Base-by-base conservation (phyloP, 1,140 invertebrate genomes). In the Saccostrea echinata region DNA sequence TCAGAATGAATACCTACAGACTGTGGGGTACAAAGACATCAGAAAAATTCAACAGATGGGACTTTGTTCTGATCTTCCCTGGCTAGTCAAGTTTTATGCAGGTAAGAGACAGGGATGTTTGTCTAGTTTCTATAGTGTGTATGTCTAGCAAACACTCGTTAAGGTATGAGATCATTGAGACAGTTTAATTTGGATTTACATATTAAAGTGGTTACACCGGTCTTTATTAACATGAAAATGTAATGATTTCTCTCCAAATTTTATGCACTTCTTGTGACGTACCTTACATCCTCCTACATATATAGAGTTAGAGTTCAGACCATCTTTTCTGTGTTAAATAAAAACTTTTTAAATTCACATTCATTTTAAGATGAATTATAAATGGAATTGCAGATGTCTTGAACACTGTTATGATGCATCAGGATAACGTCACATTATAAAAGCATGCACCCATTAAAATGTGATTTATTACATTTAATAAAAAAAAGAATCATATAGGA, bases 41-140 rank as follows among this genome's bases (percentile, higher is more conserved):
- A 88, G 87, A 30, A 91, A 93, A 35, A 94, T 95, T 13, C 95
- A 95, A 87, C 92, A 94, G 88, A 92, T 94, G 86, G 94, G 95
- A 11, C 83, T 90, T 12, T 90, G 90, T 33, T 89, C 92, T 61
- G 92, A 94, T 71, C 87, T 95, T 8, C 82, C 87, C 27, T 95
- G 92, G 88, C 91, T 95, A n/a, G 91, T 95, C 83, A 92, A 93
- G 86, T 95, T 95, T 71, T 95, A 95, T 91, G 91, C 94, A 90
- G 95, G 95, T 95, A 87, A 90, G 51, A 57, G 61, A 52, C 43
- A 52, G 18, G 30, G 11, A 11, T 30, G 35, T 83, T 24, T 52
- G n/a, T 83, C n/a, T 16, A 21, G 21, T 83, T 83, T 33, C 71
- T 35, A 16, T 76, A 76, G 55, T 57, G 55, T 76, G 68, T 24